Percentiles rank a stretch among this genome's conserved stretches.
Evolutionary conservation across 1,140 invertebrate genomes (phyloP).

Genomic region (Caenorhabditis latens): DNA sequence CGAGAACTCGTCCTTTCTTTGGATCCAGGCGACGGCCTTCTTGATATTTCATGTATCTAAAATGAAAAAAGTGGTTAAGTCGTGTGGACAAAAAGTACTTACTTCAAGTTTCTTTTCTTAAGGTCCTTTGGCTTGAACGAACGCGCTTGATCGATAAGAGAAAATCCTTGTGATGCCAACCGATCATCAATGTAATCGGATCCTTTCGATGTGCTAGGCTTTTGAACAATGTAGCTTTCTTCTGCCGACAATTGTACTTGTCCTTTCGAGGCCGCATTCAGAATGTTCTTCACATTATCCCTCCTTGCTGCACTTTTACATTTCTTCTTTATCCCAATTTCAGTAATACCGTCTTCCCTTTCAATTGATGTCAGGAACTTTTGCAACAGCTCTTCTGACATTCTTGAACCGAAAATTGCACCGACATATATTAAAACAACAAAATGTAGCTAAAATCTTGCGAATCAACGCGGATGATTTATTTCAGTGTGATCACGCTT

Average conservation of each 20-base stretch:
- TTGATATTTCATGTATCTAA: conserved; percentile 37
- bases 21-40: conserved; percentile 21
- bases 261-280: conserved; percentile 43
- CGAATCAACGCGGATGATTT: conserved; percentile 17
- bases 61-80: background rate
- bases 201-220: conserved; percentile 37
- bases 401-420: background rate
- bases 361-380: conserved; percentile 57
- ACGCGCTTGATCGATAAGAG: conserved; percentile 48
- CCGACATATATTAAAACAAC: background rate
- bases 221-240: conserved; percentile 48
- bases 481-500: background rate
- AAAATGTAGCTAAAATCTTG: background rate
- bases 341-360: conserved; percentile 23
- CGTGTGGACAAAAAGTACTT: background rate
- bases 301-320: conserved; percentile 1
- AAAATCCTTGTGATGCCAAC: conserved; percentile 48
- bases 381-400: conserved; percentile 58
- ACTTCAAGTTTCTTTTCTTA: conserved; percentile 45
- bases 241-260: conserved; percentile 26
- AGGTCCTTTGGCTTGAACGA: conserved; percentile 45
- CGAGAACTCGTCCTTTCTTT: conserved; percentile 17
- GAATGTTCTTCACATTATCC: conserved; percentile 24
- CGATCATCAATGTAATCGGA: conserved; percentile 30
- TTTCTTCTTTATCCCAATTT: conserved; percentile 35